Conservation (phyloP, 2,797 vertebrate species). For the Chaenodraco wilsoni region DNA sequence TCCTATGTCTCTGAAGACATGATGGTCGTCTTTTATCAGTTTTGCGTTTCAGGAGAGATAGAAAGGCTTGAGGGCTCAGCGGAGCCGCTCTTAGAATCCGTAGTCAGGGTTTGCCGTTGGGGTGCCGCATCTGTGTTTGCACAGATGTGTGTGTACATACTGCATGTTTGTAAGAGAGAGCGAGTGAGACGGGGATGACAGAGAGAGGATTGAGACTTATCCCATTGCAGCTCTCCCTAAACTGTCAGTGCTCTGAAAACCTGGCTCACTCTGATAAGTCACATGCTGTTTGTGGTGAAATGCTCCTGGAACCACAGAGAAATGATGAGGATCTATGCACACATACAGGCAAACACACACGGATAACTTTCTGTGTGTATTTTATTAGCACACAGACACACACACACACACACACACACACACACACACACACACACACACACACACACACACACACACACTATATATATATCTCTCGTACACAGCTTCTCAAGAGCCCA, state of each 20-base stretch:
- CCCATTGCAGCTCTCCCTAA: slow-evolving; percentile 59
- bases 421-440: background rate
- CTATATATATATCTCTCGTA: slow-evolving; percentile 1
- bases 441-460: too few relatives aligned
- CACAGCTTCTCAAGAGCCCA: slow-evolving; percentile 17
- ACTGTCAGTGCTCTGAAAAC: slow-evolving; percentile 70
- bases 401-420: background rate
- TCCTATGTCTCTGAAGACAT: slow-evolving; percentile 39
- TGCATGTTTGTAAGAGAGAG: slow-evolving; percentile 11
- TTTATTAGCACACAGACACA: slow-evolving; percentile 9
- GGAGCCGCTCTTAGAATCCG: slow-evolving; percentile 47
- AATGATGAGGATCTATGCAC: slow-evolving; percentile 64
- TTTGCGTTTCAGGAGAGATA: slow-evolving; percentile 25
- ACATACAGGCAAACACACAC: slow-evolving; percentile 39
- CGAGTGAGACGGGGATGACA: slow-evolving; percentile 40
- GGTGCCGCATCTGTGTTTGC: slow-evolving; percentile 51
- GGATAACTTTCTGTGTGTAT: slow-evolving; percentile 5
- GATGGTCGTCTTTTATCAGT: slow-evolving; percentile 45
- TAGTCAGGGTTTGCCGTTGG: slow-evolving; percentile 40
- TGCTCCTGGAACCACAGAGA: slow-evolving; percentile 56
- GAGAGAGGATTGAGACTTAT: slow-evolving; percentile 69
- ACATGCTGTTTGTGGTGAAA: slow-evolving; percentile 63
- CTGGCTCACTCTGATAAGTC: slow-evolving; percentile 73
- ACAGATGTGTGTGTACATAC: slow-evolving; percentile 41
- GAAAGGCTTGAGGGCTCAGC: slow-evolving; percentile 36